phyloP scores from a whole-genome alignment of 2,888 invertebrate species.

The Acleris sparsana region DNA sequence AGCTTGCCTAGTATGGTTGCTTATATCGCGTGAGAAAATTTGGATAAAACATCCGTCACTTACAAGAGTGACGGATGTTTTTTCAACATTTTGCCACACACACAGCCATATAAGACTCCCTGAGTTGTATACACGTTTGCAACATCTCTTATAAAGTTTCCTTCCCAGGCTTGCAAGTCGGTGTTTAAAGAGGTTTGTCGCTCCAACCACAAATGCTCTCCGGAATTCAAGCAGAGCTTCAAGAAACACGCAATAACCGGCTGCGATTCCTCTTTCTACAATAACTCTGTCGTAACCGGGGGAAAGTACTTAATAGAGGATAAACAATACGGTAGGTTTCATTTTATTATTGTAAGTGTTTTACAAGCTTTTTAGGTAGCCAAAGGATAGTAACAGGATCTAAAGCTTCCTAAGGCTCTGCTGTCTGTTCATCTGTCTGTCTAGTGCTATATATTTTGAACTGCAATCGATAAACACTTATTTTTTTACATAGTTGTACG shows the following conservation, averaged over 20 bases:
- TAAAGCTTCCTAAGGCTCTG: neutral
- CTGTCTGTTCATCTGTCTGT: neutral
- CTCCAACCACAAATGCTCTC: constrained; percentile 41
- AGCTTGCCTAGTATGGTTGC: no score
- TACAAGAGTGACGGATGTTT: no score
- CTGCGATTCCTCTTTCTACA: constrained; percentile 47
- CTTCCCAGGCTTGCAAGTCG: constrained; percentile 51
- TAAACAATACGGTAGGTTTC: neutral
- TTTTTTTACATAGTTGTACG: no score
- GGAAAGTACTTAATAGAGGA: neutral
- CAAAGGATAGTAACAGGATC: neutral
- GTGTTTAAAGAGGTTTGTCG: constrained; percentile 44
- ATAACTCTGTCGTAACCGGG: neutral
- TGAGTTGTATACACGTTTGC: no score
- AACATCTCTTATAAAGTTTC: neutral
- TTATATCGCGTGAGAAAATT: no score
- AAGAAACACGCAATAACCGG: constrained; percentile 42
- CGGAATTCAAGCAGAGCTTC: constrained; percentile 46
- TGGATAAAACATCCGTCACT: no score
- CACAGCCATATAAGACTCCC: no score
- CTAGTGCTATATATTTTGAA: no score
- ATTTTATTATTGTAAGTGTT: no score
- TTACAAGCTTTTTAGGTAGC: no score
- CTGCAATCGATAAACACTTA: no score
- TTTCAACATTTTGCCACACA: no score